Conservation (phyloP, 2,797 vertebrate genomes). For the Channa striata region DNA sequence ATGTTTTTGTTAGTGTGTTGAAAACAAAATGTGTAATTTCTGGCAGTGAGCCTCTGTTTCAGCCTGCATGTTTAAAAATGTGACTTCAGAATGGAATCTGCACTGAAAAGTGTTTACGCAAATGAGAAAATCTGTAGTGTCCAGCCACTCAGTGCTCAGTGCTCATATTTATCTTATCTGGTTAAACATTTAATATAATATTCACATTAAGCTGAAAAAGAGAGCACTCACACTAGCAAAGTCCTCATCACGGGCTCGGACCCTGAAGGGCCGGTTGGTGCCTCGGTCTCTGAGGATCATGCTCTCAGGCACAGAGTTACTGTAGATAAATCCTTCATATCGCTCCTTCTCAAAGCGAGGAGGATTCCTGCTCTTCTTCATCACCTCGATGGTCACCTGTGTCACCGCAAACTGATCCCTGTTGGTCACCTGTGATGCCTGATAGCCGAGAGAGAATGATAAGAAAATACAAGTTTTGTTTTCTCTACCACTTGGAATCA, state of each 20-base stretch:
- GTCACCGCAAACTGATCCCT: slow-evolving; percentile 86
- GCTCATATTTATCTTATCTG: no score
- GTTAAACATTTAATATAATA: not conserved
- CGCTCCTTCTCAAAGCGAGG: slow-evolving; percentile 83
- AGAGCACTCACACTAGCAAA: slow-evolving; percentile 84
- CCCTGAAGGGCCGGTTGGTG: slow-evolving; percentile 84
- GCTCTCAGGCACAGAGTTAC: slow-evolving; percentile 76
- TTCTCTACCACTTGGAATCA: not conserved
- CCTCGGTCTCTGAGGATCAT: slow-evolving; percentile 82
- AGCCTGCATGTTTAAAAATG: no score
- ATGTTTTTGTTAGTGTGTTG: no score
- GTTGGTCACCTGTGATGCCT: slow-evolving; percentile 88
- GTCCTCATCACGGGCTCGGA: slow-evolving; percentile 87
- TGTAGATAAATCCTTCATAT: slow-evolving; percentile 83
- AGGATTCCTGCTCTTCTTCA: slow-evolving; percentile 75
- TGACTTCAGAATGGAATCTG: no score
- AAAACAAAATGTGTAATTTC: no score
- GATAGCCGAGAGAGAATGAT: not conserved
- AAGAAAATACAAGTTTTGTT: not conserved
- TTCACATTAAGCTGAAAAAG: not conserved
- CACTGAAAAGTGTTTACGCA: no score
- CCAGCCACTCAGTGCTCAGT: not conserved
- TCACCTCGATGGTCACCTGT: slow-evolving; percentile 86
- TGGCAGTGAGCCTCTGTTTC: no score
- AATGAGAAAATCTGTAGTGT: no score